Percentiles rank a stretch among this genome's conserved stretches.
Evolutionary conservation across 2,888 invertebrate species (phyloP).

Genomic region (Amblyteles armatorius): DNA sequence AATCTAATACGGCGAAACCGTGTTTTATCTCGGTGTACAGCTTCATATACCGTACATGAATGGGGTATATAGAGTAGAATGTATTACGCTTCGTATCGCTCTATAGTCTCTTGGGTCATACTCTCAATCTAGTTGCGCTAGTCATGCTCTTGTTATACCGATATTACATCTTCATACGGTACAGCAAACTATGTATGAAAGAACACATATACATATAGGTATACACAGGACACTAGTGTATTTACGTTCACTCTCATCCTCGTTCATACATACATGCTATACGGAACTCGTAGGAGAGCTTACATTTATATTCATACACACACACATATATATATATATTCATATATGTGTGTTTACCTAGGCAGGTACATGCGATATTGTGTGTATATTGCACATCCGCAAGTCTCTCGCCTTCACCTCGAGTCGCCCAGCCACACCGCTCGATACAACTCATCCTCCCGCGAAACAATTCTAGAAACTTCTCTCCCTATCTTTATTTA

Average conservation of each 20-base stretch:
- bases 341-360: not conserved
- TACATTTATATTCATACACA: constrained; percentile 2
- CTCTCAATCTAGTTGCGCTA: constrained; percentile 10
- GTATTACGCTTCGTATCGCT: constrained; percentile 1
- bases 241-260: constrained; percentile 43
- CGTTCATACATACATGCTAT: constrained; percentile 11
- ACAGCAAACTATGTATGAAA: constrained; percentile 1
- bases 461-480: constrained; percentile 56
- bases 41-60: constrained; percentile 8
- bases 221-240: not conserved
- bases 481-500: constrained; percentile 24
- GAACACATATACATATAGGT: not conserved
- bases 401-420: constrained; percentile 59
- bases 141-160: constrained; percentile 36
- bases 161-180: constrained; percentile 54
- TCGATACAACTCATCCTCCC: constrained; percentile 53
- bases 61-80: constrained; percentile 39
- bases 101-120: constrained; percentile 8
- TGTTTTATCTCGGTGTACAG: not conserved
- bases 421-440: constrained; percentile 52
- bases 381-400: constrained; percentile 28
- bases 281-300: constrained; percentile 3
- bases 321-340: not conserved
- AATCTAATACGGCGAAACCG: not conserved
- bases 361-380: not conserved